Percentiles rank a stretch among this genome's conserved stretches.
Evolutionary conservation across 1,140 invertebrate species (phyloP).

Genomic region (Atta cephalotes): DNA sequence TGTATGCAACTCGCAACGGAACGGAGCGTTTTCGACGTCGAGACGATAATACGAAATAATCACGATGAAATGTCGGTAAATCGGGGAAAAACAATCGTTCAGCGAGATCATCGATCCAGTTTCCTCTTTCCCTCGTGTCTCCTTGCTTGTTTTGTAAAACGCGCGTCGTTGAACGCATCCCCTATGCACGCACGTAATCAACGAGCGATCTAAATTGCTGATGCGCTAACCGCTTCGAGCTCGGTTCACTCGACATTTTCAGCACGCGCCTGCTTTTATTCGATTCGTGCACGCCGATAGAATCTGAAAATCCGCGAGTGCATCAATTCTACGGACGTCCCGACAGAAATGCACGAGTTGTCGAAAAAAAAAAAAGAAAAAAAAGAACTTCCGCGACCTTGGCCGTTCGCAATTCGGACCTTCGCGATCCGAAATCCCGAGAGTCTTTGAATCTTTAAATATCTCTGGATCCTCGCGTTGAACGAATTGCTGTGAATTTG

Average conservation of each 20-base stretch:
- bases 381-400: conserved; percentile 22
- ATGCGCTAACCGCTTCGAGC: conserved; percentile 32
- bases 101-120: conserved; percentile 12
- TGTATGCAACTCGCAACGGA: neutral
- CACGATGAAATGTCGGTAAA: conserved; percentile 13
- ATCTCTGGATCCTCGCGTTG: neutral
- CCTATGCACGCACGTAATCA: conserved; percentile 59
- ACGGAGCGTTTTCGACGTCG: conserved; percentile 7
- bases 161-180: neutral
- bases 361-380: neutral
- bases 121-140: neutral
- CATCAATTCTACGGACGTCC: neutral
- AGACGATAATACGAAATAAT: conserved; percentile 49
- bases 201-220: conserved; percentile 66
- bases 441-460: neutral
- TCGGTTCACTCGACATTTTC: conserved; percentile 48
- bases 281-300: conserved; percentile 35
- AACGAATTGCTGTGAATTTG: neutral
- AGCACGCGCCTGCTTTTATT: conserved; percentile 47
- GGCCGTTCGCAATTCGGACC: conserved; percentile 22
- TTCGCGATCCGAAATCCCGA: neutral
- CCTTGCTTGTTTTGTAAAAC: conserved; percentile 22
- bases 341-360: neutral
- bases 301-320: conserved; percentile 39
- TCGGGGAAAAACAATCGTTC: conserved; percentile 17